Evolutionary conservation across 2,797 vertebrate species (phyloP), one percentile per base, ranked within the genome.

Genomic region (Manis crassicaudata): DNA sequence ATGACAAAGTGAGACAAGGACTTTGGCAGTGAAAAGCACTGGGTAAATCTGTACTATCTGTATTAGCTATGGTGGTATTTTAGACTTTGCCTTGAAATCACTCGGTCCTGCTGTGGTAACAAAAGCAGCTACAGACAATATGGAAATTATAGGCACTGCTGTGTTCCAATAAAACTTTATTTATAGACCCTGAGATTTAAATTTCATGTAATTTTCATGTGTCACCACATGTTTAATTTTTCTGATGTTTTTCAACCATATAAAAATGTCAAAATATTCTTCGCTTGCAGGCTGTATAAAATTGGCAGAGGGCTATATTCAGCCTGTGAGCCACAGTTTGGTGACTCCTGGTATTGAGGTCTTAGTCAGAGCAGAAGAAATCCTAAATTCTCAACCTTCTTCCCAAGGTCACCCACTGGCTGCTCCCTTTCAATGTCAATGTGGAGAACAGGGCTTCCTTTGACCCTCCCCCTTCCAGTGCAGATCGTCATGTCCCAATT

Each of bases 221-320:
- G 50, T 73, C 50, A 17, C 75, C 17, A 27, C 12, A 3, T 63
- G 73, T 46, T 94, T 86, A 54, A 23, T 50, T 82, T 81, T 92
- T 82, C 11, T 79, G 17, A 50, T 67, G 62, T 13, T 73, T 92
- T 79, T 32, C 63, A 73, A 40, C 27, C 14, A 65, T 75, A 35
- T 88, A n/a, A 50, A 75, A 58, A 65, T 14, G 50, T 80, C 58
- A 80, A 81, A 72, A 25, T 17, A 52, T 73, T 93, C 52, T 90
- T 76, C 56, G 58, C 79, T 87, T 72, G 35, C 9, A 65, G 27
- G 6, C 29, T 77, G 7, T 25, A 37, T 10, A 62, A 29, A 60
- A 62, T 6, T 72, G n/a, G 32, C 14, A 7, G 40, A 37, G 23
- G 32, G 37, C n/a, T 56, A 58, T 27, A 27, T 50, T 5, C 73